phyloP scores from a whole-genome alignment of 1,140 invertebrate species.

The Calosoma granatense region DNA sequence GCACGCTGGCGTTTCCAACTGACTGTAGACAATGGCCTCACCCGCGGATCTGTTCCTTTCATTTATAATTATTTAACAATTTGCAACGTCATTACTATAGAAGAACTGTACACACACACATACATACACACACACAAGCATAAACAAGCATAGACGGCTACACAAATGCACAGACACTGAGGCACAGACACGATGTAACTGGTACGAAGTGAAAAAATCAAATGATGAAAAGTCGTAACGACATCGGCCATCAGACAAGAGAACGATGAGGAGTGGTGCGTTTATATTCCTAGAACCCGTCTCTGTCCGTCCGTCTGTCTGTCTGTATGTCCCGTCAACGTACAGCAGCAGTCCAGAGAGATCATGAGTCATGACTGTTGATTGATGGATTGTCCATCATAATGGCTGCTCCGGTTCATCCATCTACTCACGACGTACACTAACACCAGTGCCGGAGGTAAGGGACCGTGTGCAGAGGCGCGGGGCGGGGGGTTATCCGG shows the following conservation, averaged over 20 bases:
- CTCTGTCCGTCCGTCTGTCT: too few relatives aligned
- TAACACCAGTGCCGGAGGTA: background rate
- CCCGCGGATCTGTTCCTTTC: background rate
- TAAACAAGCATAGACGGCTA: too few relatives aligned
- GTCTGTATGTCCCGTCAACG: too few relatives aligned
- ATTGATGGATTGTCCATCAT: constrained; percentile 32
- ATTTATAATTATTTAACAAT: background rate
- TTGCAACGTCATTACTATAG: constrained; percentile 6
- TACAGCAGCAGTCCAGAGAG: background rate
- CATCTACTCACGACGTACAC: constrained; percentile 15
- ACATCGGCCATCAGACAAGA: background rate
- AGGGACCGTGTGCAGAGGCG: background rate
- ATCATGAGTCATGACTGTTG: constrained; percentile 28
- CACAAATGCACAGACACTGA: background rate
- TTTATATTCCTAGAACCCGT: too few relatives aligned
- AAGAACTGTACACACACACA: background rate
- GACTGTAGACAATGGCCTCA: background rate
- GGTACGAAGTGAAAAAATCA: background rate
- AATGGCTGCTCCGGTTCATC: constrained; percentile 25
- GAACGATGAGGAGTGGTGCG: too few relatives aligned
- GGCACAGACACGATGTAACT: too few relatives aligned
- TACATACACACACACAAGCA: background rate
- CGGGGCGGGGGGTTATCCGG: background rate
- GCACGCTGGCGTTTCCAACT: too few relatives aligned
- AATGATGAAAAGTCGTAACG: background rate